Conservation (phyloP, 2,797 vertebrate species). For the Karalla daura region DNA sequence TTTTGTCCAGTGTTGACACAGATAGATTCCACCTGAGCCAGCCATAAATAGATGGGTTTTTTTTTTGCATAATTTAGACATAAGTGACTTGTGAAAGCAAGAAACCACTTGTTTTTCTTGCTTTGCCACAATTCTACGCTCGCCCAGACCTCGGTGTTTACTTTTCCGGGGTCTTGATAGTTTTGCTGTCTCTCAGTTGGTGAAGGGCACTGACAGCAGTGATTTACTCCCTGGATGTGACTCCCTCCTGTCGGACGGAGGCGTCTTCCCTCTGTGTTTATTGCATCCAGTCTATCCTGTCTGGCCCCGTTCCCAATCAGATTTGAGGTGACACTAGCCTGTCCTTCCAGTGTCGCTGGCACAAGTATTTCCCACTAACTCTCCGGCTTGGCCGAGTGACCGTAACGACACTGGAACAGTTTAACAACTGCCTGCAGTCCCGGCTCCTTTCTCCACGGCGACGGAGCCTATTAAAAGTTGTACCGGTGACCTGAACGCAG, state of each 20-base stretch:
- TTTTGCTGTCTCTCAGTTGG: neutral
- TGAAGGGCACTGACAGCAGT: neutral
- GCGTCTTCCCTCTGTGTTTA: too few relatives aligned
- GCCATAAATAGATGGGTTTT: neutral
- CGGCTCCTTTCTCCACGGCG: too few relatives aligned
- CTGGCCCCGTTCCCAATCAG: too few relatives aligned
- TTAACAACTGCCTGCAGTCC: too few relatives aligned
- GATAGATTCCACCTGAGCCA: neutral
- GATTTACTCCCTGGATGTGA: neutral
- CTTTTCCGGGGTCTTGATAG: too few relatives aligned
- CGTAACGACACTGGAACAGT: too few relatives aligned
- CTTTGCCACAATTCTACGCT: neutral
- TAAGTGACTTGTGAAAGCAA: neutral
- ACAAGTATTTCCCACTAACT: neutral
- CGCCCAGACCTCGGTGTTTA: too few relatives aligned
- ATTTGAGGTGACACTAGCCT: too few relatives aligned
- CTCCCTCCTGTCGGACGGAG: neutral
- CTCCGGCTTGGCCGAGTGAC: too few relatives aligned
- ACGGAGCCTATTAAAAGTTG: too few relatives aligned
- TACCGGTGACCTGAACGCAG: too few relatives aligned
- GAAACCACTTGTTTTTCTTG: neutral
- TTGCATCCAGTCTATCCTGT: neutral
- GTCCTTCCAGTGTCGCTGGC: too few relatives aligned
- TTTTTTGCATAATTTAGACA: neutral
- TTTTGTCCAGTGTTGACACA: neutral